Base-by-base conservation (phyloP, 2,797 vertebrate genomes). In the Rhabdomys pumilio region DNA sequence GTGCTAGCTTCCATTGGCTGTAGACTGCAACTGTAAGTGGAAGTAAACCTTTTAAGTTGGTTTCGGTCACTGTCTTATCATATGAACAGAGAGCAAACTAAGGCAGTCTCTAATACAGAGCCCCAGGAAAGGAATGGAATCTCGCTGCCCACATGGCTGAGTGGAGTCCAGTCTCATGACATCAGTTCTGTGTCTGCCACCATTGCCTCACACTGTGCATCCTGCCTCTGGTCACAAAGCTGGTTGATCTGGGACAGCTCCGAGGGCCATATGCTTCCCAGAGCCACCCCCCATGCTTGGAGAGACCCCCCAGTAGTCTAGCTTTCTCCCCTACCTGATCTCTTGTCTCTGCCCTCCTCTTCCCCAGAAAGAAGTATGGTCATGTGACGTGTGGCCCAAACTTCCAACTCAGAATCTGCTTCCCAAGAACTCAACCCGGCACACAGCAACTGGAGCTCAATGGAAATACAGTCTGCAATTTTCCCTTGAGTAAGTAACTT, bases 271-370 rank as follows among this genome's bases (percentile, higher is more conserved):
- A 41, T 6, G 31, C 72, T 19, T 53, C 34, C 75, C 76, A 69
- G 34, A 73, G 34, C 5, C 7, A 17, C 57, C 55, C 14, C 11
- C 1, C 12, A 1, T 0, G 4, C 24, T 10, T n/a, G 12, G 3
- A 3, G 53, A 50, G 53, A n/a, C n/a, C 10, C 5, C 14, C 2
- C 34, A n/a, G 8, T 7, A 38, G 53, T 34, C 63, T 47, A 17
- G 12, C 31, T 80, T 72, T 67, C 44, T 72, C 31, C n/a, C 76
- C 19, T 14, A 9, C 29, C 47, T 12, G 41, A 41, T 41, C 38
- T n/a, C 29, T 1, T 81, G 14, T 53, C 53, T 47, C 15, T 29
- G 8, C 14, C 17, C n/a, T 67, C 11, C 22, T 14, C 57, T 50
- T 77, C 77, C 76, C 63, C 0, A 9, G 2, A 6, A 9, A 4